phyloP scores from a whole-genome alignment of 2,888 invertebrate species.

The Tiphia femorata region DNA sequence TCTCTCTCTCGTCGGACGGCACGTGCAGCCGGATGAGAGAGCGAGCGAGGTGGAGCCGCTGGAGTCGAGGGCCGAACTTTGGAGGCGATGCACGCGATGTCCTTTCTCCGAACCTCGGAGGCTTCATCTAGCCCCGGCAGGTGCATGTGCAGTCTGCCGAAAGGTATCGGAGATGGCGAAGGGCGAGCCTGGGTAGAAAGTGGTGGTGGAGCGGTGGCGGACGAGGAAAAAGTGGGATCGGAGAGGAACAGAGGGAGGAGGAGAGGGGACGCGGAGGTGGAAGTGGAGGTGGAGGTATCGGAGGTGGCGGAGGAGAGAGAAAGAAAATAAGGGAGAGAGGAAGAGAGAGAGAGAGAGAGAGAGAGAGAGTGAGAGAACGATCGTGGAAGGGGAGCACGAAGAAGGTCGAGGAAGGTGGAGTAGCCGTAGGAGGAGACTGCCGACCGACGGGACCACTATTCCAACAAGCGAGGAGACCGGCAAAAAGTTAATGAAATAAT shows the following conservation, averaged over 20 bases:
- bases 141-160: slow-evolving; percentile 44
- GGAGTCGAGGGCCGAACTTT: too few species aligned
- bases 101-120: slow-evolving; percentile 22
- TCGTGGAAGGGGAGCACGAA: not conserved
- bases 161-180: slow-evolving; percentile 34
- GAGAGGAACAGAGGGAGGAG: slow-evolving; percentile 32
- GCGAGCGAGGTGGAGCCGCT: not conserved
- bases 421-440: slow-evolving; percentile 45
- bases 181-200: slow-evolving; percentile 32
- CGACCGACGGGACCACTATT: slow-evolving; percentile 50
- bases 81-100: slow-evolving; percentile 4
- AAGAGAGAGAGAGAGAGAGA: slow-evolving; percentile 13
- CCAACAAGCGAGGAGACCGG: slow-evolving; percentile 49
- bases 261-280: slow-evolving; percentile 19
- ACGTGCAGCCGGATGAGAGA: too few species aligned
- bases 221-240: slow-evolving; percentile 4
- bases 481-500: slow-evolving; percentile 68
- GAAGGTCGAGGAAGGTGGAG: slow-evolving; percentile 35
- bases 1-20: too few species aligned
- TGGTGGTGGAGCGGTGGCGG: slow-evolving; percentile 3
- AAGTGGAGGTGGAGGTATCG: not conserved
- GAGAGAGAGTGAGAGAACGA: not conserved
- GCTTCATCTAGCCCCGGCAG: slow-evolving; percentile 46
- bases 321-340: slow-evolving; percentile 24
- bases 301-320: slow-evolving; percentile 15